Evolutionary conservation across 2,888 invertebrate genomes (phyloP), one percentile per base, ranked within the genome.

Genomic region (Elegia similella): DNA sequence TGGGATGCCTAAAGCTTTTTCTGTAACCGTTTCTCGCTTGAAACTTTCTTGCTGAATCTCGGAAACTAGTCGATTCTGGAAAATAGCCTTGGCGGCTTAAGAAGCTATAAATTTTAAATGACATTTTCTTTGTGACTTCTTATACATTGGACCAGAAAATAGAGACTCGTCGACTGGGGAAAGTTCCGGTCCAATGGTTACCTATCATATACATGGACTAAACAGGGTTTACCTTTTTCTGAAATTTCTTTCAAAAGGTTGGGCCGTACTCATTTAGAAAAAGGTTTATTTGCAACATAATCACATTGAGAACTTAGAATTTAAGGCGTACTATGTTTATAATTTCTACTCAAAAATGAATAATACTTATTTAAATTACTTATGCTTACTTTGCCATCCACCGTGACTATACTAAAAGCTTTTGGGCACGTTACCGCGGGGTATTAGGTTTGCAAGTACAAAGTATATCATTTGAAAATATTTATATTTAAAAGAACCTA

Each of bases 101-200:
- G 50, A 60, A 57, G 55, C 42, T 52, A 57, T 55, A 57, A 52
- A 57, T 60, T 60, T 77, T 70, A 71, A 71, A 72, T 64, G 70
- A 68, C 65, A 69, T 69, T 71, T 69, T 70, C n/a, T n/a, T n/a
- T n/a, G n/a, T n/a, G n/a, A n/a, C n/a, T n/a, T n/a, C 68, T 71
- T 73, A 68, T 65, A 69, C 77, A 78, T 65, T 77, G 72, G 73
- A 71, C 72, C 72, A 73, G 75, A 72, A 77, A 78, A 75, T 75
- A 75, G 72, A 70, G 67, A 72, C 73, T 73, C 72, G 75, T 55
- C 68, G 64, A 38, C 69, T 66, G 73, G 75, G 67, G 66, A 73
- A 80, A 80, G 81, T 82, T 81, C 70, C 69, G 72, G 66, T 74
- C 68, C 63, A 67, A 66, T 75, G 77, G 74, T 71, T 73, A 38